Conservation (phyloP, 2,797 vertebrate genomes). For the Atherinosoma microstoma region DNA sequence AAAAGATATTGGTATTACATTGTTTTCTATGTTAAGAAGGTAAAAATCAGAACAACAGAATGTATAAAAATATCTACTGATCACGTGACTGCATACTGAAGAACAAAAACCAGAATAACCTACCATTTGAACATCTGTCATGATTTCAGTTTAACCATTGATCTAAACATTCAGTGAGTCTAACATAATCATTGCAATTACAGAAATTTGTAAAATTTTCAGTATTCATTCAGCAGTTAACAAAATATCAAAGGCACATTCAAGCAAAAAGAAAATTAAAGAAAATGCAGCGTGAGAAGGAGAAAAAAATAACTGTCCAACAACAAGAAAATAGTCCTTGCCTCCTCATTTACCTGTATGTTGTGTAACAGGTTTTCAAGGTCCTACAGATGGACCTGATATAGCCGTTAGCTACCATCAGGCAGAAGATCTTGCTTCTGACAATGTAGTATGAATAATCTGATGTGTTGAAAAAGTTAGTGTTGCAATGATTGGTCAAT, state of each 20-base stretch:
- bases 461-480: not conserved
- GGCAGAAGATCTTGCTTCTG: conserved; percentile 2
- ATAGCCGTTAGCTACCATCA: not conserved
- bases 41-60: not conserved
- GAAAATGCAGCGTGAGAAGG: not conserved
- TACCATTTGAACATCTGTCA: not conserved
- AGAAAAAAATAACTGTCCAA: not conserved
- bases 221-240: not conserved
- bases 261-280: not conserved
- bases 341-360: not conserved
- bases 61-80: not conserved
- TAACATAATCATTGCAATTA: not conserved
- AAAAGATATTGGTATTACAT: not conserved
- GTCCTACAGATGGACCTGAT: not conserved
- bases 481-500: not conserved
- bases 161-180: not conserved
- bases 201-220: not conserved
- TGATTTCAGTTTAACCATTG: not conserved
- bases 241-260: conserved; percentile 15
- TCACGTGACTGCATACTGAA: not conserved
- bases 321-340: not conserved
- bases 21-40: not conserved
- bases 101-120: not conserved
- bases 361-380: not conserved
- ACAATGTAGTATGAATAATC: not conserved